phyloP scores from a whole-genome alignment of 2,888 invertebrate genomes.

The Harpalus rubripes region DNA sequence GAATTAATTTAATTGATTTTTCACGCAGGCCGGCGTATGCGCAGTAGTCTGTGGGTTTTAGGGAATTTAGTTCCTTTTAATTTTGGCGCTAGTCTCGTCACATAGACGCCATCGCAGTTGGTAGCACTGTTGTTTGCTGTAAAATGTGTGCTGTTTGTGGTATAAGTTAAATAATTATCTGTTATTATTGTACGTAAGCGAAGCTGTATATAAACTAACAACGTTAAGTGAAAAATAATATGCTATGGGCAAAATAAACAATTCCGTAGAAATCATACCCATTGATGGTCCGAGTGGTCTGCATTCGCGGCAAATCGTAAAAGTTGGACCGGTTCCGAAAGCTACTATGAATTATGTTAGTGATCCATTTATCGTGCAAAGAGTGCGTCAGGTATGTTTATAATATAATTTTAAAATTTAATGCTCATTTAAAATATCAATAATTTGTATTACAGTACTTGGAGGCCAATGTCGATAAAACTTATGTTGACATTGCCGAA shows the following conservation, averaged over 20 bases:
- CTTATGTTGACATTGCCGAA: conserved; percentile 89
- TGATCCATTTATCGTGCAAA: conserved; percentile 78
- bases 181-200: conserved; percentile 10
- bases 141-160: conserved; percentile 13
- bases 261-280: conserved; percentile 71
- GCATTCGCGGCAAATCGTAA: conserved; percentile 61
- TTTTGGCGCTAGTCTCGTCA: conserved; percentile 1
- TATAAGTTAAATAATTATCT: neutral
- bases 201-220: conserved; percentile 11
- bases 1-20: neutral
- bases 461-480: conserved; percentile 88
- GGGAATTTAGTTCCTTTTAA: neutral
- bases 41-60: neutral
- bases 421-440: conserved; percentile 7
- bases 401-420: conserved; percentile 3
- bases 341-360: conserved; percentile 69
- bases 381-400: conserved; percentile 77
- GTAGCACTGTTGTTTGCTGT: conserved; percentile 11
- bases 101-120: conserved; percentile 2
- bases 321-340: conserved; percentile 64
- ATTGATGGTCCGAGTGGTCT: conserved; percentile 67
- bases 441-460: conserved; percentile 81
- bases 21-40: neutral
- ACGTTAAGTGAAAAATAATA: neutral
- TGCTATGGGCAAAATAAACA: conserved; percentile 71